phyloP scores from a whole-genome alignment of 35 echinoderm and acorn worm genomes.

The Eucidaris tribuloides region DNA sequence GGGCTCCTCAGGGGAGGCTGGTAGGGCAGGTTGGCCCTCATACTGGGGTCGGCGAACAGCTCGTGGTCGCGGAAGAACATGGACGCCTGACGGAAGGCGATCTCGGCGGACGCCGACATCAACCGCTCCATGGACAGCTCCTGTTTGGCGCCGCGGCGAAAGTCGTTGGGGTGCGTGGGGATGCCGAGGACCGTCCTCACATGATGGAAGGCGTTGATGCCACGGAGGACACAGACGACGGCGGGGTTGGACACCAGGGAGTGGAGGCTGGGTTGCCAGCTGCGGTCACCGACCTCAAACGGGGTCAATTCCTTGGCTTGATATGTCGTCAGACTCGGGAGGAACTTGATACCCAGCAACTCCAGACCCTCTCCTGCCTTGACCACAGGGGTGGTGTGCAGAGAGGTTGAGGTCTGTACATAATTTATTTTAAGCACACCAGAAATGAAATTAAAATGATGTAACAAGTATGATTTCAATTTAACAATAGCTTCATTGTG shows the following conservation, averaged over 20 bases:
- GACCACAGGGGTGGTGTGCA: background rate
- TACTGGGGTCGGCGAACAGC: conserved; percentile 83
- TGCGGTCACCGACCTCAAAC: conserved; percentile 86
- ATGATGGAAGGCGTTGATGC: conserved; percentile 80
- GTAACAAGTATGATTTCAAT: too few species aligned
- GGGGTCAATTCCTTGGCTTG: conserved; percentile 96
- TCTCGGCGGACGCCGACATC: conserved; percentile 79
- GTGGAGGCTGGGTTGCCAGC: conserved; percentile 89
- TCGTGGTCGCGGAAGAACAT: conserved; percentile 91
- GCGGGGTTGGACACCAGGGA: conserved; percentile 69
- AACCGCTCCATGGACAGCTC: conserved; percentile 43
- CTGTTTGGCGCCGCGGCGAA: background rate
- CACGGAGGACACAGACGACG: conserved; percentile 75
- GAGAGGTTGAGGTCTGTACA: conserved; percentile 24
- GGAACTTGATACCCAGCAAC: conserved; percentile 88
- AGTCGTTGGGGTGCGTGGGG: background rate
- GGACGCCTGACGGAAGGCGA: conserved; percentile 86
- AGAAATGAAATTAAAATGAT: too few species aligned
- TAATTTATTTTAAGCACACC: too few species aligned
- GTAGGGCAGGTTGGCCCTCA: conserved; percentile 83
- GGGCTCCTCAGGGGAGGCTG: conserved; percentile 77
- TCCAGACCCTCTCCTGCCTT: conserved; percentile 59
- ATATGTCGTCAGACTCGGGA: conserved; percentile 62
- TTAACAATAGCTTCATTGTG: too few species aligned
- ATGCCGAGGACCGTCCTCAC: conserved; percentile 36